These are phyloP conservation scores for Leguminivora glycinivorella DNA, from an alignment of 1,140 invertebrate genomes.

Conservation along the genomic window DNA sequence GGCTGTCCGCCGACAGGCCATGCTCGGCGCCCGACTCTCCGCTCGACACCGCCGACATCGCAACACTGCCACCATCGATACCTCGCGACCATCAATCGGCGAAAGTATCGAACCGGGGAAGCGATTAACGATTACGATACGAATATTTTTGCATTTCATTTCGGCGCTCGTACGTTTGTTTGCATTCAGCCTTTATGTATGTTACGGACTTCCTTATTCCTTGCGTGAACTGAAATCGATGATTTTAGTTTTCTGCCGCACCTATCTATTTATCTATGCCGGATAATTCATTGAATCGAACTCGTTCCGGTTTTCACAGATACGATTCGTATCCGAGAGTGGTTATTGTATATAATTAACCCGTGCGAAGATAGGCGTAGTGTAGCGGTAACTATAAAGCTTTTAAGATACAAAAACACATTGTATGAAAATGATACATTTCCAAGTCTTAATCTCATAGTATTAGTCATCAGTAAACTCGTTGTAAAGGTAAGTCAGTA, in stretches of 20 bases:
- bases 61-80: slow-evolving; percentile 34
- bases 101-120: slow-evolving; percentile 33
- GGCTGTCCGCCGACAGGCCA: slow-evolving; percentile 55
- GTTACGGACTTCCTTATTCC: slow-evolving; percentile 20
- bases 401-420: not conserved
- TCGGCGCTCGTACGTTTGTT: slow-evolving; percentile 27
- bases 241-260: not conserved
- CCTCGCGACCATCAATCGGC: slow-evolving; percentile 32
- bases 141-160: slow-evolving; percentile 42
- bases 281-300: slow-evolving; percentile 5
- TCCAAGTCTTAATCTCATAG: slow-evolving; percentile 1
- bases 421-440: slow-evolving; percentile 7
- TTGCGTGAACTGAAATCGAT: slow-evolving; percentile 4
- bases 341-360: slow-evolving; percentile 11
- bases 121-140: slow-evolving; percentile 30
- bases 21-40: slow-evolving; percentile 28
- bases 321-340: slow-evolving; percentile 3
- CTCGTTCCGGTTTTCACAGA: slow-evolving; percentile 4
- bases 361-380: slow-evolving; percentile 8
- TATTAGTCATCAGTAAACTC: no score
- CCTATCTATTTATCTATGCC: slow-evolving; percentile 8
- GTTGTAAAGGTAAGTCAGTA: not conserved
- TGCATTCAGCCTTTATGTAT: slow-evolving; percentile 22
- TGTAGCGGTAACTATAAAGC: not conserved
- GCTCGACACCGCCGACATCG: slow-evolving; percentile 39